Conservation (phyloP, 2,888 invertebrate species). For the Netelia inedita region DNA sequence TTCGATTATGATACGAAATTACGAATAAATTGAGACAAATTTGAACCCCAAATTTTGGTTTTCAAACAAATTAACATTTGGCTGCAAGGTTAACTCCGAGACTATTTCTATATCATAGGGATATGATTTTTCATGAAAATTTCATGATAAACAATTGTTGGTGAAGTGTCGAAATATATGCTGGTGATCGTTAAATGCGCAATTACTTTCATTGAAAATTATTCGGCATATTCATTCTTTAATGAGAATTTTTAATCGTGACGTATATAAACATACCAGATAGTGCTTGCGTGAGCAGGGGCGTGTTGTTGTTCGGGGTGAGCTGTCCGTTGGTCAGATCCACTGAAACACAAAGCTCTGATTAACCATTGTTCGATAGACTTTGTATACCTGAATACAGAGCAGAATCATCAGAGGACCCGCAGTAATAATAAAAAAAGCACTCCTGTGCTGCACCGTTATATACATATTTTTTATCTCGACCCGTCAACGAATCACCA, state of each 20-base stretch:
- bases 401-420: constrained; percentile 48
- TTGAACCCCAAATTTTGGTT: too few species aligned
- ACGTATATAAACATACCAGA: constrained; percentile 90
- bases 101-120: too few species aligned
- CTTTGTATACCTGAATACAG: constrained; percentile 59
- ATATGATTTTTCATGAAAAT: too few species aligned
- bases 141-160: too few species aligned
- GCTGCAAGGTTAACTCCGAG: too few species aligned
- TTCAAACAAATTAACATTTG: too few species aligned
- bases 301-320: constrained; percentile 98
- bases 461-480: constrained; percentile 59
- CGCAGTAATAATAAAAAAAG: constrained; percentile 48
- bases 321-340: constrained; percentile 98
- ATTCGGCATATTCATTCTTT: background rate
- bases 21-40: too few species aligned
- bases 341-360: constrained; percentile 92
- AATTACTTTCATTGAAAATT: too few species aligned
- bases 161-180: too few species aligned
- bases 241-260: constrained; percentile 9
- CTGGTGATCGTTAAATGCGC: too few species aligned
- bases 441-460: constrained; percentile 66
- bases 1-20: too few species aligned
- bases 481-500: constrained; percentile 55
- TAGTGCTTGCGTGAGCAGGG: constrained; percentile 97
- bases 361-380: constrained; percentile 86